phyloP scores from a whole-genome alignment of 2,797 vertebrate species.

The Cossypha polioptera region DNA sequence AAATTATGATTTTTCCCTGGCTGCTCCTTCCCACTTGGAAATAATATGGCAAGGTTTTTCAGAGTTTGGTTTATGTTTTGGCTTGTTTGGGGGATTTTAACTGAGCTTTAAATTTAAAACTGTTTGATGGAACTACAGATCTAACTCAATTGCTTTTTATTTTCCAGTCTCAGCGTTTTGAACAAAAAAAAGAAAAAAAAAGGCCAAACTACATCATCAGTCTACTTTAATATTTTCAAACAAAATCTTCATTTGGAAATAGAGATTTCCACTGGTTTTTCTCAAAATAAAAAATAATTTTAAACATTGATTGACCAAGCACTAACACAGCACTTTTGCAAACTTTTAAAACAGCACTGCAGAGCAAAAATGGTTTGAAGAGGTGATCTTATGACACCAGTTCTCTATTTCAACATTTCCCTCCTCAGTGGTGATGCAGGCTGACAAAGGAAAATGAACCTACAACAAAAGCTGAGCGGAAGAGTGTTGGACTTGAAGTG shows the following conservation, averaged over 20 bases:
- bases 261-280: background rate
- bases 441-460: background rate
- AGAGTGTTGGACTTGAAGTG: rapidly evolving
- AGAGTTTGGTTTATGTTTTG: background rate
- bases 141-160: background rate
- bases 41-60: background rate
- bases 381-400: background rate
- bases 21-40: background rate
- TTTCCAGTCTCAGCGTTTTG: background rate
- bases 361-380: background rate
- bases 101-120: background rate
- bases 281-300: background rate
- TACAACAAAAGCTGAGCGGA: background rate
- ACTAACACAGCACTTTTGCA: background rate
- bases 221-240: background rate
- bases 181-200: background rate
- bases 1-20: background rate
- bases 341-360: background rate
- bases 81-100: background rate
- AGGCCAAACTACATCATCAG: background rate
- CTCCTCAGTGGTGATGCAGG: background rate
- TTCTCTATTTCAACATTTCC: background rate
- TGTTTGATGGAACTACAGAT: background rate
- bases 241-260: background rate
- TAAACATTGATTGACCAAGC: background rate